Conservation (phyloP, 2,797 vertebrate genomes). For the Pangasius macronema region DNA sequence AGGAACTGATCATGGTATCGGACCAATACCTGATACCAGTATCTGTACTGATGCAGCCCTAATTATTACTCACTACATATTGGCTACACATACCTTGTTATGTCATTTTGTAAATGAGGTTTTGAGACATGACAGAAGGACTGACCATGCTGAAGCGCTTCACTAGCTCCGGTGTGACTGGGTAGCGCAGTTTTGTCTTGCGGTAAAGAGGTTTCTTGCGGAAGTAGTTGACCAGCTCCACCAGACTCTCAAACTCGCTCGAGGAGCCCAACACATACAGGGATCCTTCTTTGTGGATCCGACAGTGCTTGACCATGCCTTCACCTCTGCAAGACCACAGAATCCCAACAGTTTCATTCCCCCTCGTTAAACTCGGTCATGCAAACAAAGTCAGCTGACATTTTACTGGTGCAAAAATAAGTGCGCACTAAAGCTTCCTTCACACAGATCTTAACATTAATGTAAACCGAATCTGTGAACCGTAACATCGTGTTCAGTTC, state of each 20-base stretch:
- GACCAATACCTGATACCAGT: neutral
- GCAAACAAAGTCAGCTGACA: neutral
- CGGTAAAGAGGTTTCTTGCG: slow-evolving; percentile 90
- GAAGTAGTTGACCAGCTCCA: slow-evolving; percentile 92
- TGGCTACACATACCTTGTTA: neutral
- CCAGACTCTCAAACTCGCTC: slow-evolving; percentile 91
- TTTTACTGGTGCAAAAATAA: neutral
- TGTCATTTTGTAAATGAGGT: neutral
- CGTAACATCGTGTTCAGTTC: neutral
- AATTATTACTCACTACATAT: too few species aligned
- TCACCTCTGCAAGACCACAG: slow-evolving; percentile 79
- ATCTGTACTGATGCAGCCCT: neutral
- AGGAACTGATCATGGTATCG: neutral
- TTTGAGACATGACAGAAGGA: slow-evolving; percentile 1
- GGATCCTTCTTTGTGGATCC: slow-evolving; percentile 86
- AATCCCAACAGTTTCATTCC: neutral
- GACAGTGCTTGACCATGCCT: slow-evolving; percentile 94
- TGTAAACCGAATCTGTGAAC: neutral
- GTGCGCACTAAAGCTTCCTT: neutral
- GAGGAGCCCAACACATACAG: slow-evolving; percentile 90
- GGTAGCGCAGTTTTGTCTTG: slow-evolving; percentile 93
- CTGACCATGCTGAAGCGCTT: slow-evolving; percentile 85
- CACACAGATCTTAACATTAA: neutral
- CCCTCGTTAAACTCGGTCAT: neutral
- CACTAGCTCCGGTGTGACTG: slow-evolving; percentile 89